Evolutionary conservation across 2,888 invertebrate species (phyloP), one percentile per base, ranked within the genome.

Genomic region (Cremastinae sp.): DNA sequence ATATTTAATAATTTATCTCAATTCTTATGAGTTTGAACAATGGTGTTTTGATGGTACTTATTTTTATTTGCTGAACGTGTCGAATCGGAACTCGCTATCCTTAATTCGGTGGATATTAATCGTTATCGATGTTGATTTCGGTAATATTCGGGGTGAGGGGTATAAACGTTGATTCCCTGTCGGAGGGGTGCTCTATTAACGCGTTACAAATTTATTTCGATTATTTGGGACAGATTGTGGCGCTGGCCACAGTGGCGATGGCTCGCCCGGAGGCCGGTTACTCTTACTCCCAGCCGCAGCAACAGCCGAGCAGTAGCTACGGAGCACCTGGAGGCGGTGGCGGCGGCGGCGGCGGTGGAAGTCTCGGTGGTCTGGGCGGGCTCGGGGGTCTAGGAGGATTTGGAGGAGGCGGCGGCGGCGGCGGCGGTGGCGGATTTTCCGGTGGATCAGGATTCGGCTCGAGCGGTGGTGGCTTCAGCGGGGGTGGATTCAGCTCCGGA

Each of bases 401-500:
- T 22, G 80, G 83, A 5, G 74, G 79, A 22, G 54, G 73, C 20
- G 68, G 58, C 56, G 58, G 73, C 45, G 80, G 79, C 9, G 74
- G 79, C 18, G 66, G 74, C 56, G 59, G 90, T 76, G 88, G 90
- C 79, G 91, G 92, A 80, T 92, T 93, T 84, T 90, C 71, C 14
- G 81, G 84, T 4, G 82, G 82, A 8, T 71, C 77, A 3, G 79
- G 81, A 14, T 53, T 79, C 7, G 58, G 61, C 8, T 75, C 81
- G 22, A 53, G 80, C 47, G 68, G 76, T 0, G 81, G 83, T 2
- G 43, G 79, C 3, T 80, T 83, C 7, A 10, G 51, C 12, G 81
- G 83, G 7, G 80, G 82, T 4, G 75, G 74, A 5, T 74, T 79
- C 0, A 81, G 83, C 3, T 79, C 81, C 9, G 56, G 75, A 2